phyloP scores from a whole-genome alignment of 2,888 invertebrate genomes.

The Brenthis daphne region DNA sequence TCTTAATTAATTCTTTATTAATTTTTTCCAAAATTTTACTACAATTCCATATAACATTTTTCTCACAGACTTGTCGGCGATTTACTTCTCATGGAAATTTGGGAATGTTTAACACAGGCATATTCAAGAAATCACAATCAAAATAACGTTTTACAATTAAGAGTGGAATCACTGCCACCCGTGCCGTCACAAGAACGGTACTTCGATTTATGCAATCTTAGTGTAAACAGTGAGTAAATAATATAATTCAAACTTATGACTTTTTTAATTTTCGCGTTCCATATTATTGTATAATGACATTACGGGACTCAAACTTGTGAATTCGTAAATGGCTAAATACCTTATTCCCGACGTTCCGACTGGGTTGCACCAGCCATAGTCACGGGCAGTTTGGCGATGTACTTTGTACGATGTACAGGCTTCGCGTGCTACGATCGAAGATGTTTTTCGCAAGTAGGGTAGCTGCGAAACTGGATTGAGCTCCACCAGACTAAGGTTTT shows the following conservation, averaged over 20 bases:
- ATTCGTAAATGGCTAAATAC: too few species aligned
- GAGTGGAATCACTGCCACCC: slow-evolving; percentile 63
- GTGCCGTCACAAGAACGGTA: slow-evolving; percentile 56
- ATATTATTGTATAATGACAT: background rate
- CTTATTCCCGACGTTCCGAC: too few species aligned
- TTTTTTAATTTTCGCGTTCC: background rate
- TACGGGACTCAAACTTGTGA: background rate
- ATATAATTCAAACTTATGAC: slow-evolving; percentile 9
- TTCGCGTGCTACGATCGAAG: too few species aligned
- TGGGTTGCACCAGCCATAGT: too few species aligned
- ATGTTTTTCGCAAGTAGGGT: too few species aligned
- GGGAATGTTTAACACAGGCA: slow-evolving; percentile 77
- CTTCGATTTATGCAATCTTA: slow-evolving; percentile 61
- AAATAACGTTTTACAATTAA: slow-evolving; percentile 53
- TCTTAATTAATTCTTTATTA: too few species aligned
- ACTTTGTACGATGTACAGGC: too few species aligned
- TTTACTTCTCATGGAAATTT: slow-evolving; percentile 83
- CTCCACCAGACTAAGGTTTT: too few species aligned
- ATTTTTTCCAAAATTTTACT: background rate
- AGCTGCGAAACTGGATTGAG: too few species aligned
- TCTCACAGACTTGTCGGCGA: slow-evolving; percentile 77
- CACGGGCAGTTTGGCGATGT: too few species aligned
- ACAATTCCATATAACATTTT: slow-evolving; percentile 35
- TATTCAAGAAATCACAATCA: slow-evolving; percentile 54
- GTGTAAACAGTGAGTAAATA: slow-evolving; percentile 60